These are phyloP conservation scores for Adela reaumurella DNA, from an alignment of 2,888 invertebrate genomes.

Conservation along the genomic window DNA sequence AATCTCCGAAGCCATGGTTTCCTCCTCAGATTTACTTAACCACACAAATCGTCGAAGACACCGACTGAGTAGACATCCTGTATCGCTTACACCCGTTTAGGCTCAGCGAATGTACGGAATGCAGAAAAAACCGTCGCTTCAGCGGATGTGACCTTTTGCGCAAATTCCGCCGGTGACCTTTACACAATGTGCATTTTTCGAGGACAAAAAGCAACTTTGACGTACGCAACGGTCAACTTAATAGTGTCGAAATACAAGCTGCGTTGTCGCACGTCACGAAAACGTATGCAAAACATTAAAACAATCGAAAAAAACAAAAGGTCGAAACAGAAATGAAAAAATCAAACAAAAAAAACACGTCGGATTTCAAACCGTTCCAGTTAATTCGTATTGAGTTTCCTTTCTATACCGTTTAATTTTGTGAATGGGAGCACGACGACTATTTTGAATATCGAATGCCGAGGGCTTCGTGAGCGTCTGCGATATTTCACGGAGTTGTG, in stretches of 20 bases:
- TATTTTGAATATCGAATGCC: not conserved
- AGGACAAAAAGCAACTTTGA: not conserved
- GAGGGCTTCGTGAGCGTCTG: not conserved
- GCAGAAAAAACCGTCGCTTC: not conserved
- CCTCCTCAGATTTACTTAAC: too few species aligned
- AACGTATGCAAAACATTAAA: not conserved
- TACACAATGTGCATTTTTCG: not conserved
- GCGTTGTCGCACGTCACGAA: not conserved
- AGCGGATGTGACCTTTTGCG: not conserved
- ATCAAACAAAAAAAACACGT: constrained; percentile 7
- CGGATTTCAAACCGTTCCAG: constrained; percentile 32
- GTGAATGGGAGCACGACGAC: not conserved
- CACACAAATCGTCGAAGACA: too few species aligned
- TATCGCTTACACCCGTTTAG: not conserved
- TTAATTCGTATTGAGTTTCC: constrained; percentile 55
- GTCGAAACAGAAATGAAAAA: too few species aligned
- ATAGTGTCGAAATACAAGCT: not conserved
- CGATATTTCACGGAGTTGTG: too few species aligned
- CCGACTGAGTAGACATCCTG: too few species aligned
- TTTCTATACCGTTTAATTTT: not conserved
- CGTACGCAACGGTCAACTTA: not conserved
- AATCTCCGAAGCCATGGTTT: too few species aligned
- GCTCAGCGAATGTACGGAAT: not conserved
- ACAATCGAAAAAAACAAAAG: constrained; percentile 5
- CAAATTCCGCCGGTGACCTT: not conserved